phyloP scores from a whole-genome alignment of 2,888 invertebrate species.

The Caenorhabditis wallacei region DNA sequence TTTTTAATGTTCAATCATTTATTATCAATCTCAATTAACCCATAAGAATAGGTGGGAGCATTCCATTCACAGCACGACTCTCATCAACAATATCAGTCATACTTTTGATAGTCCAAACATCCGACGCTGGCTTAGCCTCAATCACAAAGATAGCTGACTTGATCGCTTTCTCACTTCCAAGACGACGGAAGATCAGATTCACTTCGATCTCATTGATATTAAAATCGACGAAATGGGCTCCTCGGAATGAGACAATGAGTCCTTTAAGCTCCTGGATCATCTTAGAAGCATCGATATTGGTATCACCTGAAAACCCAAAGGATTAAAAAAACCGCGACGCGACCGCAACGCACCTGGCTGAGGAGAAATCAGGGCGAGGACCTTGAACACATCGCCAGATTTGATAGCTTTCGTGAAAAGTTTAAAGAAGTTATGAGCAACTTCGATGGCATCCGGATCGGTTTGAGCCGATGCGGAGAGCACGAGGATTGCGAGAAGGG shows the following conservation, averaged over 20 bases:
- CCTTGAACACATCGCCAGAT: not conserved
- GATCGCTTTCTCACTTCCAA: not conserved
- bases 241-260: not conserved
- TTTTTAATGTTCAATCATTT: not conserved
- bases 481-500: not conserved
- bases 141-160: conserved; percentile 1
- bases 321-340: not conserved
- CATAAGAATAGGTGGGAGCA: not conserved
- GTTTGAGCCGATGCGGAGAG: not conserved
- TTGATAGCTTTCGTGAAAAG: conserved; percentile 9
- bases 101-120: not conserved
- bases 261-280: conserved; percentile 1
- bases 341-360: not conserved
- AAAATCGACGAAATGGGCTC: not conserved
- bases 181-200: not conserved
- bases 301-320: conserved; percentile 7
- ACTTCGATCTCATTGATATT: not conserved
- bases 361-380: not conserved
- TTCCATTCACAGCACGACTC: not conserved
- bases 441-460: conserved; percentile 18
- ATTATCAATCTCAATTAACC: not conserved
- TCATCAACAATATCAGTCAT: not conserved
- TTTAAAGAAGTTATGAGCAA: not conserved
- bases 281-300: conserved; percentile 1
- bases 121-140: not conserved